Evolutionary conservation across 2,888 invertebrate genomes (phyloP).

Genomic region (Eristalinus aeneus): DNA sequence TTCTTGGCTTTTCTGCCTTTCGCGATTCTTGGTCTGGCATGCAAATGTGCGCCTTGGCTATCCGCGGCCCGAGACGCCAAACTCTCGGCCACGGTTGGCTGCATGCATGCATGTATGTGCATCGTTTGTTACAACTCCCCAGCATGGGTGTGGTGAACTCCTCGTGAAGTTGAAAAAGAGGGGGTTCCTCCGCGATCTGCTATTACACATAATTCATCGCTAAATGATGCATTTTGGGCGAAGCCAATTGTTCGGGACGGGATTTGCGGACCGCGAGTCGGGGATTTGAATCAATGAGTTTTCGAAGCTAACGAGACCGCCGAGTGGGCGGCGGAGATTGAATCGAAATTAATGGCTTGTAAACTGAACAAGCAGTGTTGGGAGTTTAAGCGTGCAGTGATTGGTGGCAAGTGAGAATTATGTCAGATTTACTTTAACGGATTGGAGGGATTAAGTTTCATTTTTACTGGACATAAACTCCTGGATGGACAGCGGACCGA

Average conservation of each 20-base stretch:
- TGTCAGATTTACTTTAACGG: neutral
- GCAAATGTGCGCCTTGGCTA: slow-evolving; percentile 68
- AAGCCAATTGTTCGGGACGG: slow-evolving; percentile 51
- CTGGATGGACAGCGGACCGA: neutral
- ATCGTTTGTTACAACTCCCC: slow-evolving; percentile 58
- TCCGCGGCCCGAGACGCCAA: slow-evolving; percentile 65
- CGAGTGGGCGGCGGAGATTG: slow-evolving; percentile 46
- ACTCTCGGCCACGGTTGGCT: slow-evolving; percentile 69
- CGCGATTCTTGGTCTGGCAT: slow-evolving; percentile 58
- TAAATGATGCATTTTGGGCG: slow-evolving; percentile 68
- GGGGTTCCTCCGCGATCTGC: slow-evolving; percentile 24
- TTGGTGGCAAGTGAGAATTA: neutral
- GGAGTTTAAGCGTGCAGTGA: neutral
- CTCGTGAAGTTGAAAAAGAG: neutral
- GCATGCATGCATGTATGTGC: slow-evolving; percentile 67
- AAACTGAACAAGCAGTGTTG: neutral
- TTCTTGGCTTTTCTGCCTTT: slow-evolving; percentile 10
- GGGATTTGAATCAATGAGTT: slow-evolving; percentile 58
- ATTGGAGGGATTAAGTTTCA: neutral
- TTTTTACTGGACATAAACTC: neutral
- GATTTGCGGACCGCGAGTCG: slow-evolving; percentile 49
- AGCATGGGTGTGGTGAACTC: slow-evolving; percentile 63
- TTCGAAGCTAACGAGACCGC: slow-evolving; percentile 51
- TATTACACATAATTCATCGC: slow-evolving; percentile 69
- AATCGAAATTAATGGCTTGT: slow-evolving; percentile 50